Conservation (phyloP, 2,113 vertebrate species). For the Suncus etruscus region DNA sequence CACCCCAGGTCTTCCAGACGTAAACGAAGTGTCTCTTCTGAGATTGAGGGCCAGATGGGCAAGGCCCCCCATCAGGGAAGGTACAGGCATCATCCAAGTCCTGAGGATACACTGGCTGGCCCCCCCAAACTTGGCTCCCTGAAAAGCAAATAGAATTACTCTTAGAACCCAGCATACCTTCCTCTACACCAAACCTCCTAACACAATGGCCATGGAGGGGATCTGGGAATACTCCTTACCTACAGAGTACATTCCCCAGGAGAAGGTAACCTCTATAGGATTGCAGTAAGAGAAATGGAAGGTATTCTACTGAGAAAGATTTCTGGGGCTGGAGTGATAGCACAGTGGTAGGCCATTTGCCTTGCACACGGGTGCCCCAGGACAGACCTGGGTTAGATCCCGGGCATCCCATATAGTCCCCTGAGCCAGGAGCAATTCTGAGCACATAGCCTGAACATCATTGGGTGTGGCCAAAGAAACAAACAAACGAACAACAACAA, state of each 20-base stretch:
- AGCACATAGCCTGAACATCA: too few relatives aligned
- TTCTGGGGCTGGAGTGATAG: too few relatives aligned
- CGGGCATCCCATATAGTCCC: too few relatives aligned
- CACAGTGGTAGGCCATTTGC: too few relatives aligned
- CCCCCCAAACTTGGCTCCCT: constrained; percentile 89
- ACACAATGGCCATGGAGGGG: background rate
- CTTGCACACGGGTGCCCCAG: too few relatives aligned
- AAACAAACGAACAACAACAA: too few relatives aligned
- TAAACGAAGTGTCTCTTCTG: constrained; percentile 91
- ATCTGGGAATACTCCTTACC: background rate
- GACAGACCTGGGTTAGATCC: too few relatives aligned
- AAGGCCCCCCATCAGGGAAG: constrained; percentile 92
- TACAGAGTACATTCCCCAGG: background rate
- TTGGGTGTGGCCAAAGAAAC: too few relatives aligned
- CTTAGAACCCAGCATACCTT: constrained; percentile 11
- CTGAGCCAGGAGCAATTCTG: too few relatives aligned
- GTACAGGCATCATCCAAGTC: constrained; percentile 79
- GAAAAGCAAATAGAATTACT: constrained; percentile 34
- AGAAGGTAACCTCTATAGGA: background rate
- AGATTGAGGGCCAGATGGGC: constrained; percentile 80
- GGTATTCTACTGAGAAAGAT: background rate
- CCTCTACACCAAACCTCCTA: background rate
- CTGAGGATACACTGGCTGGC: constrained; percentile 91
- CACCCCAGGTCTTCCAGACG: constrained; percentile 96
- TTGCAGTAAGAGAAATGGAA: background rate